Base-by-base conservation (phyloP, 1,140 invertebrate species). In the Uloborus diversus region DNA sequence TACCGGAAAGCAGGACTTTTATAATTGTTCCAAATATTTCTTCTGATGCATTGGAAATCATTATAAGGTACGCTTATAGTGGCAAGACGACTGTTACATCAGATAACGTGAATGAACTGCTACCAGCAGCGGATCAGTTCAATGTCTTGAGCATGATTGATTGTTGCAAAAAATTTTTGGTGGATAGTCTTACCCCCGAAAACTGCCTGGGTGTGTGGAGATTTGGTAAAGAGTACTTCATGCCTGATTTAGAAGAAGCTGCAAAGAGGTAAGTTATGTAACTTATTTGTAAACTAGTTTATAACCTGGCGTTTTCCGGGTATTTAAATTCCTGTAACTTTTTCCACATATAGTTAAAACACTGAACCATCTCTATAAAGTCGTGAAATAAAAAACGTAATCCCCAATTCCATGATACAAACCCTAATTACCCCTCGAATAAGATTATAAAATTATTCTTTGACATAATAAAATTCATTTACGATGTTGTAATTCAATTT, bases 61-160 rank as follows among this genome's bases (percentile, higher is more conserved):
- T 96, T 3, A 90, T 96, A 32, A 90, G 94, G 70, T 96, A 94
- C 85, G 92, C 94, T 0, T 97, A 97, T 85, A 87, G 94, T 13
- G 89, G 93, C 30, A 90, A 91, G 61, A 82, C 90, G 2, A 89
- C 91, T 69, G 89, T 96, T 1, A 92, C 88, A 27, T 88, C 90
- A 3, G 89, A 91, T 25, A 96, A 95, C 82, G 94, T 96, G 0
- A 91, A 92, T 82, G 89, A 92, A 71, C 86, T 96, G 4, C 87
- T 96, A 13, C 76, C 82, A 51, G 79, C 82, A 0, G 83, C 85
- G 23, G 88, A 88, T 81, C 96, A 95, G 85, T 90, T 97, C 28
- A 91, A 91, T 64, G 92, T 97, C 51, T 85, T 92, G 17, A 92
- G 92, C 0, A 90, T 96, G 3, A 88, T 94, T 13, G 91, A 93